Evolutionary conservation across 2,797 vertebrate genomes (phyloP).

Genomic region (Garrulus glandarius): DNA sequence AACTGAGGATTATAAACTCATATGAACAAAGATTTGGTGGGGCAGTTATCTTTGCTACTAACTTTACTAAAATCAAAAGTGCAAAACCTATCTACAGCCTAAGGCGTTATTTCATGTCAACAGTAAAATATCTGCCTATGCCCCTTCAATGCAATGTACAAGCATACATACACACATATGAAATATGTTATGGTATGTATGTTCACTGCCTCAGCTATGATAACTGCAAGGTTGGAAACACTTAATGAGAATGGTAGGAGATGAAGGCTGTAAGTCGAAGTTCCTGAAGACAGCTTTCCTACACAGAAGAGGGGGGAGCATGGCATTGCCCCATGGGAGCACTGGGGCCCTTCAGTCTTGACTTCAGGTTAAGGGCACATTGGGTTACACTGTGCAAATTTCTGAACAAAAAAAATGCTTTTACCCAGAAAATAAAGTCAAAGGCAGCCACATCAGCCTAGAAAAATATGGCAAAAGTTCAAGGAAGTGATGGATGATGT

Average conservation of each 20-base stretch:
- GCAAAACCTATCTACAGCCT: background rate
- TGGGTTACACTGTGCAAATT: background rate
- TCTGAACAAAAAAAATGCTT: background rate
- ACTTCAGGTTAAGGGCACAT: rapidly evolving
- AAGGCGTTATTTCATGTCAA: background rate
- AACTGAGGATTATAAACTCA: background rate
- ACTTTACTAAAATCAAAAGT: background rate
- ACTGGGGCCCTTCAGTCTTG: background rate
- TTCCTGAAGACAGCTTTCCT: rapidly evolving
- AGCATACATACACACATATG: background rate
- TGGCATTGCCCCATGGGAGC: background rate
- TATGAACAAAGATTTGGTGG: background rate
- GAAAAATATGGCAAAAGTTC: background rate
- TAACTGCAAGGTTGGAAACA: background rate
- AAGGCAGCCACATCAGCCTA: background rate
- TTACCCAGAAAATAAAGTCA: background rate
- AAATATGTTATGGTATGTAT: background rate
- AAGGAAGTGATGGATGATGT: background rate
- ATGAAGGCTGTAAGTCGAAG: background rate
- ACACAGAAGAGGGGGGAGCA: rapidly evolving
- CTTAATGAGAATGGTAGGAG: background rate
- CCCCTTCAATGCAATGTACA: background rate
- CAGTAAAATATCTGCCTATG: background rate
- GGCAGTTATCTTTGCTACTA: background rate
- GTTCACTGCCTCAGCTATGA: background rate